These are phyloP conservation scores for Vanessa cardui DNA, from an alignment of 2,888 invertebrate genomes.

Conservation along the genomic window DNA sequence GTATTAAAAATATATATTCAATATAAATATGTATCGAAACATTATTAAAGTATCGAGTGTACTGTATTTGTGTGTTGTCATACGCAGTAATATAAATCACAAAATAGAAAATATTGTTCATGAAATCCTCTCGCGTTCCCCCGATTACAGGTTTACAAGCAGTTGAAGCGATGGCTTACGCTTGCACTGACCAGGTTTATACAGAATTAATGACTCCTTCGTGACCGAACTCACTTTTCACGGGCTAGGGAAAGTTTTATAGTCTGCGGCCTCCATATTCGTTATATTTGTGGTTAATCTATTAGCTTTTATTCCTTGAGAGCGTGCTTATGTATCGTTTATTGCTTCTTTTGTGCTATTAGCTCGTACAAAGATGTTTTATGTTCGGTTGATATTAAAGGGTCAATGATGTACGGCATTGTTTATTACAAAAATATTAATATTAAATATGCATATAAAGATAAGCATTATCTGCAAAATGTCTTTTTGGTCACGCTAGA, in stretches of 20 bases:
- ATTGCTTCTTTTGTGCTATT: slow-evolving; percentile 26
- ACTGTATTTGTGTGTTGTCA: too few species aligned
- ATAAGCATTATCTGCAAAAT: too few species aligned
- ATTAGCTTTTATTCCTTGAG: slow-evolving; percentile 42
- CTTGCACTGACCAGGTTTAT: slow-evolving; percentile 52
- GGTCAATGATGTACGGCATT: slow-evolving; percentile 5
- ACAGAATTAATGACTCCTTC: slow-evolving; percentile 69
- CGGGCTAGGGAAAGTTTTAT: slow-evolving; percentile 72
- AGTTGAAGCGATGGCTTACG: slow-evolving; percentile 41
- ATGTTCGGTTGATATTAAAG: not conserved
- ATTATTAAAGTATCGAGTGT: not conserved
- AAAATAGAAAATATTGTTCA: slow-evolving; percentile 38
- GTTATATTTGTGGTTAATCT: slow-evolving; percentile 55
- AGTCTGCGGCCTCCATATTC: slow-evolving; percentile 53
- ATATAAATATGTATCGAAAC: too few species aligned
- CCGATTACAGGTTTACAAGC: slow-evolving; percentile 60
- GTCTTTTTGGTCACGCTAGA: too few species aligned
- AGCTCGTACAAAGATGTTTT: slow-evolving; percentile 3
- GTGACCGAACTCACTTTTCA: slow-evolving; percentile 75
- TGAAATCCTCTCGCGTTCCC: slow-evolving; percentile 59
- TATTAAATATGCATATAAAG: too few species aligned
- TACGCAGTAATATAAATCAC: slow-evolving; percentile 3
- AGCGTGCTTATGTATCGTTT: slow-evolving; percentile 37
- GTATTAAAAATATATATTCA: too few species aligned
- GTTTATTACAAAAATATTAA: not conserved